Percentiles rank a stretch among this genome's conserved stretches.
Evolutionary conservation across 1,140 invertebrate genomes (phyloP).

Genomic region (Polyergus mexicanus): DNA sequence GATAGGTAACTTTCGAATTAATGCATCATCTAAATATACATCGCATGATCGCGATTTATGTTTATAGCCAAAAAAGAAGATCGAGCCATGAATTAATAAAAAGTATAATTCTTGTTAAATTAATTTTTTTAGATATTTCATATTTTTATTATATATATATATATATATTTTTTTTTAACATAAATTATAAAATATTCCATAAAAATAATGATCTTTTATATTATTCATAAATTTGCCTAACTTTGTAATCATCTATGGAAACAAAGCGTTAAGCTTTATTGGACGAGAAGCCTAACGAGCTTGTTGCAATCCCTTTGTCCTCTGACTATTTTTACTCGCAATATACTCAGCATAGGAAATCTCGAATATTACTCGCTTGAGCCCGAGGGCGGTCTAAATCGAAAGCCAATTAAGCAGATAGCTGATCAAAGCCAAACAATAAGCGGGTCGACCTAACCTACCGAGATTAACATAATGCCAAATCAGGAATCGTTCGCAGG

Average conservation of each 20-base stretch:
- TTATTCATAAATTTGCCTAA: slow-evolving; percentile 28
- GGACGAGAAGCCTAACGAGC: slow-evolving; percentile 11
- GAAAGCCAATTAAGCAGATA: slow-evolving; percentile 69
- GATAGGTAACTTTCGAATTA: background rate
- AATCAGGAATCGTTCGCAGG: slow-evolving; percentile 37
- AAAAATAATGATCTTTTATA: slow-evolving; percentile 21
- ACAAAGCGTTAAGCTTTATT: slow-evolving; percentile 15
- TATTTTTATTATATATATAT: background rate
- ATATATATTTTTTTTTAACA: background rate
- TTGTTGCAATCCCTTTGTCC: slow-evolving; percentile 8
- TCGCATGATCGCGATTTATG: background rate
- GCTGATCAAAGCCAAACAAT: slow-evolving; percentile 74
- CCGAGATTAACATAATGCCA: slow-evolving; percentile 59
- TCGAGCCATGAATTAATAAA: background rate
- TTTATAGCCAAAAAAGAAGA: background rate
- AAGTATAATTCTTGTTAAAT: background rate
- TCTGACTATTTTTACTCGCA: slow-evolving; percentile 35
- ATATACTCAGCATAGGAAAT: slow-evolving; percentile 35
- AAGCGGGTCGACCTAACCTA: slow-evolving; percentile 39
- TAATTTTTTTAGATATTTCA: background rate
- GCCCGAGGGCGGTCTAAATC: slow-evolving; percentile 67
- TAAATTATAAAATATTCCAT: background rate
- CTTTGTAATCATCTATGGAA: background rate
- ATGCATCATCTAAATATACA: too few species aligned
- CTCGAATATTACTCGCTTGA: slow-evolving; percentile 62